Conservation (phyloP, 2,888 invertebrate genomes). For the Ethmia dodecea region DNA sequence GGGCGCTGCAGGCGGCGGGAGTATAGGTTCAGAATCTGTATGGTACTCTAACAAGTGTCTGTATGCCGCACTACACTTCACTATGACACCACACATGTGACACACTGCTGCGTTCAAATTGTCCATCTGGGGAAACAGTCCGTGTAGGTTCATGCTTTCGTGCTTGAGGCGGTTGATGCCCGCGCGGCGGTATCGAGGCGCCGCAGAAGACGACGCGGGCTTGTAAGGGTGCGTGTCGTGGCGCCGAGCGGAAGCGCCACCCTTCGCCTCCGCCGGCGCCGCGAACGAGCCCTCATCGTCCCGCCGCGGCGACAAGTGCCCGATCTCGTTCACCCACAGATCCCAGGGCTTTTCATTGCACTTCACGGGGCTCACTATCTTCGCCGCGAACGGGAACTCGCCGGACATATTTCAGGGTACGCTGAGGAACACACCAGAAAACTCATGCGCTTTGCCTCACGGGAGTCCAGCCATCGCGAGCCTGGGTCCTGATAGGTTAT, state of each 20-base stretch:
- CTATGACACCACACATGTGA: slow-evolving; percentile 85
- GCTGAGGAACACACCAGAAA: slow-evolving; percentile 39
- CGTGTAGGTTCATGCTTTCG: slow-evolving; percentile 85
- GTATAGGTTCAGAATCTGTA: slow-evolving; percentile 52
- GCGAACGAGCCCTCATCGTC: slow-evolving; percentile 52
- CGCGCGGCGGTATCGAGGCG: slow-evolving; percentile 53
- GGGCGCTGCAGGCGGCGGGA: slow-evolving; percentile 64
- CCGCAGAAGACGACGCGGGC: slow-evolving; percentile 30
- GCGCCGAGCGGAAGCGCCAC: slow-evolving; percentile 37
- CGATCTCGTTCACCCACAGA: slow-evolving; percentile 69
- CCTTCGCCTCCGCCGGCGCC: slow-evolving; percentile 49
- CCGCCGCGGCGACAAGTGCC: slow-evolving; percentile 62
- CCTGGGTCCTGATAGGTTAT: slow-evolving; percentile 71
- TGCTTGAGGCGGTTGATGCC: slow-evolving; percentile 72
- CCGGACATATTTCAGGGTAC: slow-evolving; percentile 63
- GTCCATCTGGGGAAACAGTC: slow-evolving; percentile 87
- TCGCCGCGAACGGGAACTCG: slow-evolving; percentile 56
- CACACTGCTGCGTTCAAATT: slow-evolving; percentile 87
- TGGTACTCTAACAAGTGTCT: slow-evolving; percentile 83
- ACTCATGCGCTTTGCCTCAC: slow-evolving; percentile 44
- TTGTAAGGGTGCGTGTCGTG: slow-evolving; percentile 52
- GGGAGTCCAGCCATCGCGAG: slow-evolving; percentile 63
- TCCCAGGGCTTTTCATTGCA: slow-evolving; percentile 75
- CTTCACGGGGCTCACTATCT: slow-evolving; percentile 66
- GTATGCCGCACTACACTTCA: slow-evolving; percentile 87